phyloP scores from a whole-genome alignment of 2,113 vertebrate genomes.

The Stigmatopora nigra region DNA sequence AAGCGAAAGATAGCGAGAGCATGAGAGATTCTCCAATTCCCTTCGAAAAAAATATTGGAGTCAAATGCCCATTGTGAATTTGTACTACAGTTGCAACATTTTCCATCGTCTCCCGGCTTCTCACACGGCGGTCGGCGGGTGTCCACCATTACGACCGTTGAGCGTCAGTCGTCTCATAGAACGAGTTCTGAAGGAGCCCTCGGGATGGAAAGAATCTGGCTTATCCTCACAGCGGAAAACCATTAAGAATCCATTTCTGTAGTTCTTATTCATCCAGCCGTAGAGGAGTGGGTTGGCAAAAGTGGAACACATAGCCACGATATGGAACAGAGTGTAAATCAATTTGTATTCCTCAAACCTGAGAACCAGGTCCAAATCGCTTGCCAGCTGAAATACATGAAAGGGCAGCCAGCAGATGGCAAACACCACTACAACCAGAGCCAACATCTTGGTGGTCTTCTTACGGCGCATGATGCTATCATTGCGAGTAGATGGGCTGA shows the following conservation, averaged over 20 bases:
- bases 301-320: conserved; percentile 87
- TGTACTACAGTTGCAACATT: conserved; percentile 15
- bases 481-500: conserved; percentile 77
- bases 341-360: conserved; percentile 85
- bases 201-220: conserved; percentile 73
- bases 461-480: conserved; percentile 76
- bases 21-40: neutral
- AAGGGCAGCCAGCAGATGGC: conserved; percentile 86
- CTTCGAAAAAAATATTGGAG: neutral
- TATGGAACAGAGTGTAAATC: conserved; percentile 84
- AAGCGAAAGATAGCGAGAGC: neutral
- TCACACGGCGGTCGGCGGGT: conserved; percentile 78
- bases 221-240: conserved; percentile 85
- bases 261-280: conserved; percentile 94
- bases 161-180: conserved; percentile 68
- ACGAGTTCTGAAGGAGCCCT: conserved; percentile 79
- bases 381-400: conserved; percentile 83
- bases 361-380: conserved; percentile 81
- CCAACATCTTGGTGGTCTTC: conserved; percentile 89
- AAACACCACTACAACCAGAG: conserved; percentile 83
- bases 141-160: conserved; percentile 67
- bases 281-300: conserved; percentile 87
- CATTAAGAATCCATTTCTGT: conserved; percentile 85
- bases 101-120: neutral
- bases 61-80: neutral